Percentiles rank a stretch among this genome's conserved stretches.
These are phyloP conservation scores for Paracyclopina nana DNA, from an alignment of 1,140 invertebrate species.

Conservation along the genomic window DNA sequence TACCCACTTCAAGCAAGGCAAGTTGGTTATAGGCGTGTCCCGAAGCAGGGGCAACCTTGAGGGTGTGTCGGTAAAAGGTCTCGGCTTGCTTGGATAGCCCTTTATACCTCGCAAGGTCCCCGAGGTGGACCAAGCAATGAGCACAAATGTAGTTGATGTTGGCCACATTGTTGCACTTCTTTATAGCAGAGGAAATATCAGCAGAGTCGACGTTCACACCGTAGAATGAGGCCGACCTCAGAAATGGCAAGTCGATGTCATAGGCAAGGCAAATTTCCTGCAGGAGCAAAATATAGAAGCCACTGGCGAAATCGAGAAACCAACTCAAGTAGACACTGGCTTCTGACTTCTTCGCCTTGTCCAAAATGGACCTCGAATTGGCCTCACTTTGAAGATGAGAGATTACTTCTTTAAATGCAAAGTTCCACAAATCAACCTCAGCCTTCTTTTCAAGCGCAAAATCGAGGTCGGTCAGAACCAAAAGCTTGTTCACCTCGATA, in stretches of 20 bases:
- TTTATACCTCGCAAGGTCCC: slow-evolving; percentile 59
- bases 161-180: neutral
- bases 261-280: slow-evolving; percentile 59
- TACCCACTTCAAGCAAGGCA: slow-evolving; percentile 51
- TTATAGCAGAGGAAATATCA: neutral
- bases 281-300: slow-evolving; percentile 55
- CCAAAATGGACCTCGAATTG: slow-evolving; percentile 18
- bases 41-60: slow-evolving; percentile 50
- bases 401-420: slow-evolving; percentile 69
- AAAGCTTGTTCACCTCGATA: slow-evolving; percentile 46
- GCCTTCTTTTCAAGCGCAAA: slow-evolving; percentile 69
- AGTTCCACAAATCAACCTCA: slow-evolving; percentile 69
- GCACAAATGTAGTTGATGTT: slow-evolving; percentile 45
- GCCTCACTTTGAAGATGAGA: slow-evolving; percentile 8
- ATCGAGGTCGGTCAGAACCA: slow-evolving; percentile 54
- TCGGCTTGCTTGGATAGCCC: slow-evolving; percentile 55
- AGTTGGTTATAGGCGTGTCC: slow-evolving; percentile 72
- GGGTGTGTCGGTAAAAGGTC: slow-evolving; percentile 50
- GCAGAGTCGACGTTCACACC: neutral
- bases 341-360: slow-evolving; percentile 47
- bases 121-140: slow-evolving; percentile 62
- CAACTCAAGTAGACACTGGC: slow-evolving; percentile 48
- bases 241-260: slow-evolving; percentile 53
- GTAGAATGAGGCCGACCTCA: slow-evolving; percentile 30
- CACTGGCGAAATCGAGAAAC: slow-evolving; percentile 56